These are phyloP conservation scores for Ptiloglossa arizonensis DNA, from an alignment of 1,140 invertebrate species.

Conservation along the genomic window DNA sequence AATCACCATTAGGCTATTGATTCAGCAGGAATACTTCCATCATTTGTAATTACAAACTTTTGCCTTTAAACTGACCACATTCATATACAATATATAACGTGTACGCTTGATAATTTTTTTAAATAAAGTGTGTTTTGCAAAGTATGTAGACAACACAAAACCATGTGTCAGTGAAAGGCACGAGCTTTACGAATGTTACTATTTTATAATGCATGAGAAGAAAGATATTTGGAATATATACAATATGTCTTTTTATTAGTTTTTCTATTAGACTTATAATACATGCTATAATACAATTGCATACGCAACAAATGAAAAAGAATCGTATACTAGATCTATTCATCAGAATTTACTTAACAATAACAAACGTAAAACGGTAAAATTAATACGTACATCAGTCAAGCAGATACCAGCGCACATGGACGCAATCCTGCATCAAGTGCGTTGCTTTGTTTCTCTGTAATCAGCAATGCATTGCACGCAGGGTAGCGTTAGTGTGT, in stretches of 20 bases:
- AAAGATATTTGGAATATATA: conserved; percentile 18
- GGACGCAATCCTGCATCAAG: conserved; percentile 81
- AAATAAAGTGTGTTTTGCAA: conserved; percentile 60
- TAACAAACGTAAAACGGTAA: conserved; percentile 11
- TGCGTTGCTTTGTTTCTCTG: conserved; percentile 77
- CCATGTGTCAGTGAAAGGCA: background rate
- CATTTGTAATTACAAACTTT: conserved; percentile 49
- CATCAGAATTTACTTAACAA: conserved; percentile 19
- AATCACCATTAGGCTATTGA: conserved; percentile 68
- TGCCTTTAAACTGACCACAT: conserved; percentile 22
- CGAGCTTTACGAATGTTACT: background rate
- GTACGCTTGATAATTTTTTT: conserved; percentile 43
- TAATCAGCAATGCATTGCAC: conserved; percentile 81
- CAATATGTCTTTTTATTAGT: conserved; percentile 18
- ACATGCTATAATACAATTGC: conserved; percentile 34
- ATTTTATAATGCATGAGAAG: conserved; percentile 17
- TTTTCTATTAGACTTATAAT: conserved; percentile 27
- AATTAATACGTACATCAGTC: conserved; percentile 23
- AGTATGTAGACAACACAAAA: conserved; percentile 9
- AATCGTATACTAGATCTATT: conserved; percentile 7
- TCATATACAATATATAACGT: conserved; percentile 40
- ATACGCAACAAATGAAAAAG: conserved; percentile 16
- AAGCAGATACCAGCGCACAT: conserved; percentile 65
- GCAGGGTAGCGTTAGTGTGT: conserved; percentile 80
- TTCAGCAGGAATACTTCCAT: conserved; percentile 53